phyloP scores from a whole-genome alignment of 1,140 invertebrate genomes.

The Piezodorus guildinii region DNA sequence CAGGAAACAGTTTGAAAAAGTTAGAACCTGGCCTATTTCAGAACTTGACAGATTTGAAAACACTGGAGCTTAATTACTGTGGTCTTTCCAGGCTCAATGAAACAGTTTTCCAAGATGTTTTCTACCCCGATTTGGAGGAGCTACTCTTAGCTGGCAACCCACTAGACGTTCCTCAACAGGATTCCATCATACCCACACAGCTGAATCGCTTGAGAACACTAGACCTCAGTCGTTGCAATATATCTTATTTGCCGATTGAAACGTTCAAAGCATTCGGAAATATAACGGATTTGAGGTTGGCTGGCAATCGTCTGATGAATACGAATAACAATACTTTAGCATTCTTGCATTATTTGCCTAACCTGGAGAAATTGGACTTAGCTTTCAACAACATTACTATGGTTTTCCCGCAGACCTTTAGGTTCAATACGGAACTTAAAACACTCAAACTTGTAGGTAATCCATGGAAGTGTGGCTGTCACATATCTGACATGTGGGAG shows the following conservation, averaged over 20 bases:
- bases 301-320: conserved; percentile 45
- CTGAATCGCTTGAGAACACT: conserved; percentile 48
- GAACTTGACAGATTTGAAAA: conserved; percentile 51
- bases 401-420: conserved; percentile 43
- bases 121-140: conserved; percentile 50
- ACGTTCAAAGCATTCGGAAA: conserved; percentile 48
- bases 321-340: conserved; percentile 35
- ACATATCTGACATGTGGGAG: conserved; percentile 56
- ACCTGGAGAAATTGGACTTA: conserved; percentile 48
- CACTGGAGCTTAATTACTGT: conserved; percentile 54
- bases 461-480: conserved; percentile 57
- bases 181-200: conserved; percentile 48
- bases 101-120: conserved; percentile 51
- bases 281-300: conserved; percentile 49
- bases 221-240: conserved; percentile 52
- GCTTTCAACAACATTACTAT: conserved; percentile 50
- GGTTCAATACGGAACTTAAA: conserved; percentile 41
- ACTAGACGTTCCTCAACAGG: conserved; percentile 38
- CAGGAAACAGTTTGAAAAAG: conserved; percentile 51
- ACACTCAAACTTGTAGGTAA: conserved; percentile 52
- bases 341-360: conserved; percentile 44
- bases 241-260: conserved; percentile 45
- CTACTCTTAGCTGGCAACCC: conserved; percentile 58
- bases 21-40: conserved; percentile 56
- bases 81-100: conserved; percentile 48